Evolutionary conservation across 2,113 vertebrate genomes (phyloP), one percentile per base, ranked within the genome.

Genomic region (Uria lomvia): DNA sequence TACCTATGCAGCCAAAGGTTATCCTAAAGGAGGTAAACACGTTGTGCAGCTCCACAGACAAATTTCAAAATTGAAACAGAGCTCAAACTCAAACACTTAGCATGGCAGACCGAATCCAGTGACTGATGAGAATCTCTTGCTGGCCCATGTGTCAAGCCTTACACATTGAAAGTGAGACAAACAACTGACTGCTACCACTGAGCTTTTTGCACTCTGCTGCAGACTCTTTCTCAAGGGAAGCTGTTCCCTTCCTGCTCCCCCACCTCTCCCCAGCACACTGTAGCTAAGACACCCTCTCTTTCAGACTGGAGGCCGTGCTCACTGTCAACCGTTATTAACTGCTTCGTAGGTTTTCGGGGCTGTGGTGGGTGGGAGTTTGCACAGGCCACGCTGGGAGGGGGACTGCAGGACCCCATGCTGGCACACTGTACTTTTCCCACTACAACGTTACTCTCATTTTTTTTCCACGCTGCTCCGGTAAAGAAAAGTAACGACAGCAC

Each of bases 391-490:
- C 42, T 7, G 75, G 56, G 20, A 80, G 8, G 22, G 22, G 24
- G 65, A 15, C 12, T 4, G 1, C 60, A 20, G 67, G n/a, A 58
- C 11, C 14, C 6, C 67, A 19, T 0, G 5, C 26, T 8, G n/a
- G n/a, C 71, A 29, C 60, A 4, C 19, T 1, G 23, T 8, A 3
- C 7, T 45, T 62, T 34, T 62, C 9, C 32, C n/a, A 6, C 32
- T 5, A 8, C 32, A 11, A 4, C 0, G 1, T 0, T 4, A 6
- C 13, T 5, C 22, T 16, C 7, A 1, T 9, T 1, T 23, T 50
- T 27, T 49, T 15, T 1, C 4, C 23, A 6, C 17, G 8, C 4
- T 8, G 36, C 49, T 32, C 42, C 4, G 11, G 4, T 2, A 49
- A 38, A 52, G 91, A 59, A 9, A 68, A 84, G 58, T 7, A 38